These are phyloP conservation scores for Sparus aurata DNA, from an alignment of 2,797 vertebrate species.

Conservation along the genomic window DNA sequence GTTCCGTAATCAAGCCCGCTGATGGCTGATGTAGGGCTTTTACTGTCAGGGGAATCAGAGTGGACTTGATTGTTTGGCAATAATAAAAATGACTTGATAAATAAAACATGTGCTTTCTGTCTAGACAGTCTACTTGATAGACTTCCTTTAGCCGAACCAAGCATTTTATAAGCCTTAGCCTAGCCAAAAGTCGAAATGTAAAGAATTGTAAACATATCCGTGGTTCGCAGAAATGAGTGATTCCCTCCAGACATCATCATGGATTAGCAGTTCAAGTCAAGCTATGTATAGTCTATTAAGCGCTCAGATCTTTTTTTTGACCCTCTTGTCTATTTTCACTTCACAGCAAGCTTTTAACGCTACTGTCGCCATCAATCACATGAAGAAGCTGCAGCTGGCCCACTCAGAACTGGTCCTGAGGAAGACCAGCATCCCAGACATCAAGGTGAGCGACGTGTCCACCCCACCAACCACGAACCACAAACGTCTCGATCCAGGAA, in stretches of 20 bases:
- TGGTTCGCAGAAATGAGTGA: too few species aligned
- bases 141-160: too few species aligned
- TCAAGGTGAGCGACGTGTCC: slow-evolving; percentile 75
- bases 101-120: not conserved
- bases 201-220: too few species aligned
- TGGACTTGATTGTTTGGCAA: not conserved
- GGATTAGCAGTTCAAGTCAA: not conserved
- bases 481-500: slow-evolving; percentile 49
- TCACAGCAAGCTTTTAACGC: slow-evolving; percentile 95
- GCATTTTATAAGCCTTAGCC: too few species aligned
- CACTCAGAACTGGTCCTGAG: slow-evolving; percentile 63
- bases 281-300: not conserved
- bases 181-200: too few species aligned
- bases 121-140: not conserved
- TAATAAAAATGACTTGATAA: not conserved
- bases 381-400: slow-evolving; percentile 95
- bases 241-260: not conserved
- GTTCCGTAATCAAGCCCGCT: slow-evolving; percentile 47
- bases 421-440: slow-evolving; percentile 72
- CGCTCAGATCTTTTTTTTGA: not conserved
- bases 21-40: slow-evolving; percentile 11
- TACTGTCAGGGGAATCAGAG: slow-evolving; percentile 4
- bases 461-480: slow-evolving; percentile 36
- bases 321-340: not conserved
- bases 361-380: slow-evolving; percentile 92